Conservation (phyloP, 2,113 vertebrate genomes). For the Aythya baeri region DNA sequence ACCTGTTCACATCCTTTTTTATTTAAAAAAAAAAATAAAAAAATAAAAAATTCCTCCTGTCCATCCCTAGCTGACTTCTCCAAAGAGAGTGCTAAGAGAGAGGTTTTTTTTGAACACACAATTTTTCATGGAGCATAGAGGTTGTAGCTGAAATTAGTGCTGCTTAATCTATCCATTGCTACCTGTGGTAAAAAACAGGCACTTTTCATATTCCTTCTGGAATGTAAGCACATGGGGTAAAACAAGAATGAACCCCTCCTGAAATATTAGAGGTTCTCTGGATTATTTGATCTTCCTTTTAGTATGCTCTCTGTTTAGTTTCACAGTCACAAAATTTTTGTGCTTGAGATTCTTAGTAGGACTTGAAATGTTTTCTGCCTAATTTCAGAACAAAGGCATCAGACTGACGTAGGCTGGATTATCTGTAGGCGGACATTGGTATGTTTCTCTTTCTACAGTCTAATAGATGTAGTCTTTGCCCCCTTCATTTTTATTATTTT, state of each 20-base stretch:
- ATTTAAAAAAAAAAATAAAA: too few species aligned
- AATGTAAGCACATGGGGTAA: background rate
- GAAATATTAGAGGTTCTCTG: background rate
- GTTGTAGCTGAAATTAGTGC: background rate
- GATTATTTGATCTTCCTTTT: background rate
- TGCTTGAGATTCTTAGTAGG: background rate
- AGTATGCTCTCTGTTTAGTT: background rate
- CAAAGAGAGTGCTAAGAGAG: too few species aligned
- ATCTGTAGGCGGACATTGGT: rapidly evolving
- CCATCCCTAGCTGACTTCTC: background rate
- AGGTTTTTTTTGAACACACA: background rate
- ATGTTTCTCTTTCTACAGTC: background rate
- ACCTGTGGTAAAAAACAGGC: background rate
- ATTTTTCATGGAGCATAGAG: background rate
- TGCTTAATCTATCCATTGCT: background rate
- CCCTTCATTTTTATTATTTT: background rate
- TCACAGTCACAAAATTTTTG: background rate
- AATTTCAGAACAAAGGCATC: background rate
- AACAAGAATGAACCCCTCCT: background rate
- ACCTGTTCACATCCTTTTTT: background rate
- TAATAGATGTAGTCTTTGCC: background rate
- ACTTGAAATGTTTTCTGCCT: background rate
- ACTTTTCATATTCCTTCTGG: background rate
- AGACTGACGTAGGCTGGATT: background rate
- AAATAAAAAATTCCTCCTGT: background rate